Conservation (phyloP, 2,113 vertebrate species). For the Corvus cornix region DNA sequence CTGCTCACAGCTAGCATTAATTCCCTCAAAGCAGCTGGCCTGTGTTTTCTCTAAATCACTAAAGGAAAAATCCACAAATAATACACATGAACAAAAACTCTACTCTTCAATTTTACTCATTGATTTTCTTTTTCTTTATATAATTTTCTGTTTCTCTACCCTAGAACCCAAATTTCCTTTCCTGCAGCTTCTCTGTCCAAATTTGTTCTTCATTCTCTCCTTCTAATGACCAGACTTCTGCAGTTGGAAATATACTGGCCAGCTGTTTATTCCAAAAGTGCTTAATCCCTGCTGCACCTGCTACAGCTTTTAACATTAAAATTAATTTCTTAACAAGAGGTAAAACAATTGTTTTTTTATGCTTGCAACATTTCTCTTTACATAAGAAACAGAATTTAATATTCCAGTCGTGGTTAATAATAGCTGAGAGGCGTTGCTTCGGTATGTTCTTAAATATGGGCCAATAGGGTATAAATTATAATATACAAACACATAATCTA, state of each 20-base stretch:
- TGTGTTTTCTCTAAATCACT: background rate
- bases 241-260: background rate
- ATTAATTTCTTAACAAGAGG: background rate
- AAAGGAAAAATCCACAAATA: background rate
- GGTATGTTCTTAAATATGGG: background rate
- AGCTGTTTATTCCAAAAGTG: constrained; percentile 25
- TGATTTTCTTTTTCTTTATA: background rate
- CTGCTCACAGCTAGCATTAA: background rate
- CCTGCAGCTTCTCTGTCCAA: background rate
- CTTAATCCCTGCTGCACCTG: constrained; percentile 34
- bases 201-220: background rate
- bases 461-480: constrained; percentile 27
- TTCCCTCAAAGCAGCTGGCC: background rate
- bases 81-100: background rate
- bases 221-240: background rate
- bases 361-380: background rate
- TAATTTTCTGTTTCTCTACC: background rate
- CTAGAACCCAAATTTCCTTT: background rate
- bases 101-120: background rate
- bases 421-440: background rate
- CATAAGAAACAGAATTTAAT: background rate
- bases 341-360: background rate
- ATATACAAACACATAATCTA: constrained; percentile 32
- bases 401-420: background rate
- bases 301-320: constrained; percentile 3